Evolutionary conservation across 2,888 invertebrate species (phyloP).

Genomic region (Stegophylla sp.): DNA sequence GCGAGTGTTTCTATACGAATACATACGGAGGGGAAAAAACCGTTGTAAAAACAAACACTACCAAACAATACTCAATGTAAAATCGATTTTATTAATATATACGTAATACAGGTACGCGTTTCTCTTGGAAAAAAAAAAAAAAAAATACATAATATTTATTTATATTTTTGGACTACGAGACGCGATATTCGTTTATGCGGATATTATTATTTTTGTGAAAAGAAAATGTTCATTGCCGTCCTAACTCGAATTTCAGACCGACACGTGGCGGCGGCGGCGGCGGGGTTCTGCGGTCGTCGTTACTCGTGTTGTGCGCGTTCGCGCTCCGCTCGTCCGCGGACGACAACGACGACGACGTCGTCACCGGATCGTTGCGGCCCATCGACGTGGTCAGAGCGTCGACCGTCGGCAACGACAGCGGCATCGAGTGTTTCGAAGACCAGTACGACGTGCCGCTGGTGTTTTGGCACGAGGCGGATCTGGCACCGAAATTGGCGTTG

Average conservation of each 20-base stretch:
- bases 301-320: background rate
- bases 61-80: no score
- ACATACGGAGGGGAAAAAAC: no score
- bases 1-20: no score
- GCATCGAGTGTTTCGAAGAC: conserved; percentile 9
- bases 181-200: no score
- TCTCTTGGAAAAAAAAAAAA: no score
- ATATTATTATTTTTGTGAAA: no score
- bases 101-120: no score
- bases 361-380: background rate
- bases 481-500: conserved; percentile 17
- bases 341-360: background rate
- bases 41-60: no score
- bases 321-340: background rate
- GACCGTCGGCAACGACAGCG: conserved; percentile 7
- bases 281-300: background rate
- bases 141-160: no score
- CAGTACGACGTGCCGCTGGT: conserved; percentile 33
- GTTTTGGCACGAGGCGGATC: conserved; percentile 28
- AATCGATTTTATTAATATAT: no score
- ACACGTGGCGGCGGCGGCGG: no score
- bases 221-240: conserved; percentile 5
- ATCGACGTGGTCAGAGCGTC: conserved; percentile 37
- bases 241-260: background rate
- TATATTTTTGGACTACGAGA: no score